A percentile compares a stretch with the other conserved stretches of the same genome.
Evolutionary conservation across 92 coral and sea anemone genomes (phyloP).

Genomic region (Palythoa caribaeorum): DNA sequence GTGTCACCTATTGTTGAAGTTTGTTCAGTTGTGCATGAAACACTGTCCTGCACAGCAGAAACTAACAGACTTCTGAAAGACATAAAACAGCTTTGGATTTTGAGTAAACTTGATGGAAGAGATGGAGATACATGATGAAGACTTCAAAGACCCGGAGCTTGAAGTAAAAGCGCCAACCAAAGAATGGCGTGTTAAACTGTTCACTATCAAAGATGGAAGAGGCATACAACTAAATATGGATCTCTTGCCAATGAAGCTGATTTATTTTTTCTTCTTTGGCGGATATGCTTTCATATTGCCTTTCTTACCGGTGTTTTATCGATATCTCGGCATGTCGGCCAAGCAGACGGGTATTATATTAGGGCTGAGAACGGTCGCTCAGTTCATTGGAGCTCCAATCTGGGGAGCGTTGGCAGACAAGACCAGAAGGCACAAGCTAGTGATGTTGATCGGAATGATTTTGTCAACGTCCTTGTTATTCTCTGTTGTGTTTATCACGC

Average conservation of each 20-base stretch:
- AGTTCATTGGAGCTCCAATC: slow-evolving; percentile 74
- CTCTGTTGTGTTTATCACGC: slow-evolving; percentile 68
- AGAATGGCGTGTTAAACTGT: background rate
- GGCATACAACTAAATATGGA: slow-evolving; percentile 19
- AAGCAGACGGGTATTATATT: slow-evolving; percentile 69
- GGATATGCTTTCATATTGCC: slow-evolving; percentile 68
- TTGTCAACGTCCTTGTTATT: slow-evolving; percentile 61
- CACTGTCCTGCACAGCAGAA: background rate
- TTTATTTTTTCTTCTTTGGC: slow-evolving; percentile 71
- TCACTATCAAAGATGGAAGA: background rate
- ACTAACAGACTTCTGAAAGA: background rate
- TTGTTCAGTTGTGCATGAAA: background rate
- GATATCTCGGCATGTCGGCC: slow-evolving; percentile 76
- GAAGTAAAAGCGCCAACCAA: background rate
- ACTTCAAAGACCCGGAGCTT: background rate
- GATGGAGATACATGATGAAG: background rate
- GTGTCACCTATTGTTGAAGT: too few relatives aligned
- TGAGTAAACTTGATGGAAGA: background rate
- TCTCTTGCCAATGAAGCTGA: slow-evolving; percentile 70
- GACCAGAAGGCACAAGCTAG: slow-evolving; percentile 66
- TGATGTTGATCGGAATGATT: slow-evolving; percentile 59
- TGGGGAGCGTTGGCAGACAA: slow-evolving; percentile 80
- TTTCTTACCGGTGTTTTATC: slow-evolving; percentile 74
- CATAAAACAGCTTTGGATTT: background rate
- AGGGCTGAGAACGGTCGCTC: slow-evolving; percentile 75